Conservation (phyloP, 2,888 invertebrate species). For the Chrysolina oricalcia region DNA sequence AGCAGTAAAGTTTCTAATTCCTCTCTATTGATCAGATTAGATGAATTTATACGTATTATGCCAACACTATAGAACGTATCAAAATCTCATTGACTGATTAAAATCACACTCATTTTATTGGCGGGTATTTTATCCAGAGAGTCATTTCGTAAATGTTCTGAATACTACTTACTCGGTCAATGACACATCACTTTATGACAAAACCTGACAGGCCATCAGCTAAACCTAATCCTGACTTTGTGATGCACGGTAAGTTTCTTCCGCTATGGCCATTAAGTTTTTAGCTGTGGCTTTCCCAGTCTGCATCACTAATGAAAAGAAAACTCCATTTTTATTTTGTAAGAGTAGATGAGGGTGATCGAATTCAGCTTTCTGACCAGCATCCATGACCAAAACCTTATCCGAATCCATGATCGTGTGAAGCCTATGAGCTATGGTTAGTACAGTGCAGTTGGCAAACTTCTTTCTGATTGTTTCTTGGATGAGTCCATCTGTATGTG, state of each 20-base stretch:
- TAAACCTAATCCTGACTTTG: not conserved
- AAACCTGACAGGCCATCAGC: not conserved
- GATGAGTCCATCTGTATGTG: conserved; percentile 84
- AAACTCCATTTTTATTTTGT: conserved; percentile 64
- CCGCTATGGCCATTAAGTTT: conserved; percentile 59
- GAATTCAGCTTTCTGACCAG: conserved; percentile 83
- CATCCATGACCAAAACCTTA: conserved; percentile 86
- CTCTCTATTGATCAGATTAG: too few species aligned
- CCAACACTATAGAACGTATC: too few species aligned
- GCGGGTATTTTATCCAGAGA: too few species aligned
- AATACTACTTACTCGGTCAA: too few species aligned
- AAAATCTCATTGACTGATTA: too few species aligned
- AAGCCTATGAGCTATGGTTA: conserved; percentile 88
- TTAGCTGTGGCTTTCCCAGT: conserved; percentile 73
- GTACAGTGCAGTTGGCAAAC: conserved; percentile 85
- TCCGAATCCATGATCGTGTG: conserved; percentile 92
- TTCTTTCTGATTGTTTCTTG: conserved; percentile 84
- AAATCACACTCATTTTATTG: too few species aligned
- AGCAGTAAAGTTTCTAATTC: too few species aligned
- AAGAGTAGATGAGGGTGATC: conserved; percentile 83
- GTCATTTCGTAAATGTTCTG: too few species aligned
- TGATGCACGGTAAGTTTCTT: conserved; percentile 46
- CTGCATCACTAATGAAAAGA: conserved; percentile 77
- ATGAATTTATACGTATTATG: too few species aligned
- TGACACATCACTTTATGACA: not conserved